Percentiles rank a stretch among this genome's conserved stretches.
Conservation (phyloP, 2,888 invertebrate genomes). For the Nephrotoma flavescens region DNA sequence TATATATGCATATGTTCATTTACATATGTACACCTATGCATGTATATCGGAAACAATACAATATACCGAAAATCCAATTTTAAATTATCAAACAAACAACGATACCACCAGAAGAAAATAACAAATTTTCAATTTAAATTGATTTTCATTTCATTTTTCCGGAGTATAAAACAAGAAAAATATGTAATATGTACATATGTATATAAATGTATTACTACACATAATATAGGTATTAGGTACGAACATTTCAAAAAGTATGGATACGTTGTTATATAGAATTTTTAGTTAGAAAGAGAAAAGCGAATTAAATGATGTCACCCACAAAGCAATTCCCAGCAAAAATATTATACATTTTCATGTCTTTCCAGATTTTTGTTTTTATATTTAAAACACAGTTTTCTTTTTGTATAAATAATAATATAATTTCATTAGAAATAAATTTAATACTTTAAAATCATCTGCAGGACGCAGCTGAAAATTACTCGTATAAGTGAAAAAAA, state of each 20-base stretch:
- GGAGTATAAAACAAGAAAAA: background rate
- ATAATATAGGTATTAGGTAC: background rate
- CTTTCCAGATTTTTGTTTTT: background rate
- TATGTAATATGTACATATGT: background rate
- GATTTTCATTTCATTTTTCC: background rate
- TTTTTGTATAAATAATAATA: background rate
- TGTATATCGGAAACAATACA: background rate
- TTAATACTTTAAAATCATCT: background rate
- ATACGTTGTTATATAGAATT: background rate
- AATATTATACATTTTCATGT: background rate
- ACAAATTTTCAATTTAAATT: background rate
- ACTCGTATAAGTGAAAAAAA: background rate
- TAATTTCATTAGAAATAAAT: background rate
- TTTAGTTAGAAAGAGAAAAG: background rate
- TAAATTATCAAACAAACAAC: background rate
- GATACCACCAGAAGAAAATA: background rate
- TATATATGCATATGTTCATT: background rate
- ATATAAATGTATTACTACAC: background rate
- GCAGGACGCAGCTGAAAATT: background rate
- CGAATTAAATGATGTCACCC: background rate
- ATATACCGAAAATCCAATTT: background rate
- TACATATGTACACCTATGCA: background rate
- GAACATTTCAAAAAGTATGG: background rate
- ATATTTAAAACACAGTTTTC: background rate
- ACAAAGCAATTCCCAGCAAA: background rate